Evolutionary conservation across 2,797 vertebrate species (phyloP).

Genomic region (Thalassophryne amazonica): DNA sequence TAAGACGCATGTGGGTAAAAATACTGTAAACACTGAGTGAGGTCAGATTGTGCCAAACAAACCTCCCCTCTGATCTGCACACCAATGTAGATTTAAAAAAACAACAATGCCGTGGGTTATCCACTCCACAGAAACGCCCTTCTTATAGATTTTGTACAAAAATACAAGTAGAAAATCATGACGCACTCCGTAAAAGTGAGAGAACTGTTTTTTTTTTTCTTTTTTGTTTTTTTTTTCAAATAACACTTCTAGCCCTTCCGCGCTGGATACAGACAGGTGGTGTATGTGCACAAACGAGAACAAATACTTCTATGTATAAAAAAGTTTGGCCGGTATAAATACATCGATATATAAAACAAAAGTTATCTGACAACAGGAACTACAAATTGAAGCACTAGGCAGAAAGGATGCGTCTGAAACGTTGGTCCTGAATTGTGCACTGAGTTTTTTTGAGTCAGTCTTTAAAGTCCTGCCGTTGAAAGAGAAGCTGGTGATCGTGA

Average conservation of each 20-base stretch:
- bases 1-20: conserved; percentile 99
- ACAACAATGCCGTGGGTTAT: conserved; percentile 87
- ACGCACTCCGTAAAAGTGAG: conserved; percentile 95
- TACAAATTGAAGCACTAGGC: conserved; percentile 83
- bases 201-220: conserved; percentile 95
- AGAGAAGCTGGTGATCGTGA: conserved; percentile 98
- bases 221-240: no score
- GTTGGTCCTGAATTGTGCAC: conserved; percentile 97
- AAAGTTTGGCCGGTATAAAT: conserved; percentile 99
- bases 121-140: conserved; percentile 85
- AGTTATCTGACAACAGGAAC: conserved; percentile 89
- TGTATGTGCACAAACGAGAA: conserved; percentile 84
- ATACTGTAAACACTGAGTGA: conserved; percentile 99
- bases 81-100: conserved; percentile 90
- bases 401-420: conserved; percentile 82
- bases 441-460: conserved; percentile 84
- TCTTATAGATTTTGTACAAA: conserved; percentile 99
- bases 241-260: conserved; percentile 99
- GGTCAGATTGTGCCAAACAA: conserved; percentile 93
- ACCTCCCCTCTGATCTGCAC: conserved; percentile 86
- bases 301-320: conserved; percentile 79
- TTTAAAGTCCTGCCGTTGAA: conserved; percentile 92
- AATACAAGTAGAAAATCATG: conserved; percentile 99
- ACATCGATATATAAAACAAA: conserved; percentile 97
- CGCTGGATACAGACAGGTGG: conserved; percentile 96